Evolutionary conservation across 2,888 invertebrate genomes (phyloP).

Genomic region (Lucinisca nassula): DNA sequence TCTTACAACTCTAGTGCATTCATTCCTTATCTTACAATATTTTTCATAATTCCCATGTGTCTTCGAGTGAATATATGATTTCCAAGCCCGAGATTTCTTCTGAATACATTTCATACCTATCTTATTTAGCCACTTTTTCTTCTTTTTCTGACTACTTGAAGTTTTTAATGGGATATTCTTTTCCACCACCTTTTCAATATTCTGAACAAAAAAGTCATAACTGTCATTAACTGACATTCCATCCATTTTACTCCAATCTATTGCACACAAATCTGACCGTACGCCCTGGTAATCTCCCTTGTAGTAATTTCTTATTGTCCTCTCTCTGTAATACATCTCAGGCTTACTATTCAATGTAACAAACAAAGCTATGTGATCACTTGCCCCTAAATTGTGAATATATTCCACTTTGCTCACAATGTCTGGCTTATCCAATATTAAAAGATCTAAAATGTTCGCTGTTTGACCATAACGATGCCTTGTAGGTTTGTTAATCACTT

Average conservation of each 20-base stretch:
- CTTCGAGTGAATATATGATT: constrained; percentile 1
- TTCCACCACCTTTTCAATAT: neutral
- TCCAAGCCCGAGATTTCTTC: constrained; percentile 33
- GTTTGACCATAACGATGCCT: neutral
- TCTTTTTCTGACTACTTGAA: too few species aligned
- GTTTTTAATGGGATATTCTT: constrained; percentile 22
- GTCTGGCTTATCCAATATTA: neutral
- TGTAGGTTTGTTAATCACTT: neutral
- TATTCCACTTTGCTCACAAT: neutral
- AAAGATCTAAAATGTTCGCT: neutral
- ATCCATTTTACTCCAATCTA: constrained; percentile 8
- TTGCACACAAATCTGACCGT: neutral
- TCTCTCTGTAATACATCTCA: neutral
- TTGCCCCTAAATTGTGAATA: neutral
- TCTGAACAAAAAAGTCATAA: neutral
- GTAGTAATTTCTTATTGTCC: neutral
- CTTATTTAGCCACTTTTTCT: too few species aligned
- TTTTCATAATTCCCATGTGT: constrained; percentile 16
- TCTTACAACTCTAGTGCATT: neutral
- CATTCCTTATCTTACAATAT: constrained; percentile 22
- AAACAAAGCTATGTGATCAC: neutral
- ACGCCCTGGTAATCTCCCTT: neutral
- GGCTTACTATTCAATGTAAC: neutral
- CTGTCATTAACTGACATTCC: neutral
- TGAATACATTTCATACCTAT: constrained; percentile 6